These are phyloP conservation scores for Seriola aureovittata DNA, from an alignment of 2,113 vertebrate genomes.

Conservation along the genomic window DNA sequence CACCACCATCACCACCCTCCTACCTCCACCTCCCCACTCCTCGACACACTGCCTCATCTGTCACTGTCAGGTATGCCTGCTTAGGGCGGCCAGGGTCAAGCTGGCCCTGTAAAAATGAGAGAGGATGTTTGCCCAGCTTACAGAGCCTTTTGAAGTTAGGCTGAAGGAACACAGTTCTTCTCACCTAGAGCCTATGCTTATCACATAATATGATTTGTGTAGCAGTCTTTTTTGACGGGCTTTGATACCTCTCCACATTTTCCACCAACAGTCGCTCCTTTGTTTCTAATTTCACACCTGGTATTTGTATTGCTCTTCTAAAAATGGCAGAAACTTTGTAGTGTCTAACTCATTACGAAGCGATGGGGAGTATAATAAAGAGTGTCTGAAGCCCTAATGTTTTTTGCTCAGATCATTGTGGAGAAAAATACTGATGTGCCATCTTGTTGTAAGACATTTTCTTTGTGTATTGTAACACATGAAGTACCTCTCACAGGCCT, in stretches of 20 bases:
- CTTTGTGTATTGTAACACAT: slow-evolving; percentile 80
- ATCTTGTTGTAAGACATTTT: slow-evolving; percentile 76
- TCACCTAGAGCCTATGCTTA: slow-evolving; percentile 61
- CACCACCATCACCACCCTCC: not conserved
- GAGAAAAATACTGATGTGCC: slow-evolving; percentile 77
- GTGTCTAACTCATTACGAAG: slow-evolving; percentile 51
- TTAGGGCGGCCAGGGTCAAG: slow-evolving; percentile 67
- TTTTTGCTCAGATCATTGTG: slow-evolving; percentile 63
- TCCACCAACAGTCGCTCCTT: slow-evolving; percentile 50
- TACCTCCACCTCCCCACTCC: slow-evolving; percentile 53
- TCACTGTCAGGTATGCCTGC: slow-evolving; percentile 78
- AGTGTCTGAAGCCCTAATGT: slow-evolving; percentile 58
- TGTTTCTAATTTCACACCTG: slow-evolving; percentile 66
- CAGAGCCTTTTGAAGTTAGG: slow-evolving; percentile 72
- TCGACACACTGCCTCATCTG: slow-evolving; percentile 81
- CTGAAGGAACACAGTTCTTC: slow-evolving; percentile 68
- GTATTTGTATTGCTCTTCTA: slow-evolving; percentile 58
- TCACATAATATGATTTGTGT: slow-evolving; percentile 58
- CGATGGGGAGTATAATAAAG: slow-evolving; percentile 32
- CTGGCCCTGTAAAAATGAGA: slow-evolving; percentile 68
- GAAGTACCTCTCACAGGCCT: slow-evolving; percentile 81
- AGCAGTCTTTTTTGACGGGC: slow-evolving; percentile 48
- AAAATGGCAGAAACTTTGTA: slow-evolving; percentile 58
- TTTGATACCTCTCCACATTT: slow-evolving; percentile 62
- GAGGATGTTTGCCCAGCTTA: slow-evolving; percentile 77